Evolutionary conservation across 2,888 invertebrate species (phyloP).

Genomic region (Aporophyla nigra): DNA sequence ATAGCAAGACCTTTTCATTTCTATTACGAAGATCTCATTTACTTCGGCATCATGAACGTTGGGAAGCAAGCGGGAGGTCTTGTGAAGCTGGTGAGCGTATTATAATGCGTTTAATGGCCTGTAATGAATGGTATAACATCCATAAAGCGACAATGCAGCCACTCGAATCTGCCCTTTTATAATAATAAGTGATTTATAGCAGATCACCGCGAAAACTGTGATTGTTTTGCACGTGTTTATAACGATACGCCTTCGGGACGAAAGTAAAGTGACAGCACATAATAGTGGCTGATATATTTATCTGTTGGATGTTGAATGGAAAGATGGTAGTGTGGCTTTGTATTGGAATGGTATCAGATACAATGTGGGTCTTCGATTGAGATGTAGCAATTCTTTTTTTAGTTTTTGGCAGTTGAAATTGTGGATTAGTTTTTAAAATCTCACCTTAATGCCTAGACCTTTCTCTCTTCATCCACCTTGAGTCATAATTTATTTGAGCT

Average conservation of each 20-base stretch:
- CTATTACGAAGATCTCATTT: slow-evolving; percentile 73
- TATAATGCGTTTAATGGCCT: slow-evolving; percentile 90
- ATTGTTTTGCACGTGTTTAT: slow-evolving; percentile 89
- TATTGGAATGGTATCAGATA: slow-evolving; percentile 34
- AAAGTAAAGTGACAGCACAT: slow-evolving; percentile 65
- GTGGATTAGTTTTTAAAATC: neutral
- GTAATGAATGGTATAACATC: slow-evolving; percentile 91
- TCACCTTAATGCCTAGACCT: neutral
- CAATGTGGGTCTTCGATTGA: slow-evolving; percentile 58
- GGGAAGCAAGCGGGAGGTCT: slow-evolving; percentile 69
- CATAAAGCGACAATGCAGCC: slow-evolving; percentile 89
- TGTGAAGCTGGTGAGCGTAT: slow-evolving; percentile 76
- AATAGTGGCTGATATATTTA: slow-evolving; percentile 66
- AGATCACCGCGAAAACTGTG: slow-evolving; percentile 80
- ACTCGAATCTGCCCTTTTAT: slow-evolving; percentile 89
- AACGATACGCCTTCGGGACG: slow-evolving; percentile 77
- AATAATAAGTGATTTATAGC: slow-evolving; percentile 89
- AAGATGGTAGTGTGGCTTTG: slow-evolving; percentile 48
- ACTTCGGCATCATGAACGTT: slow-evolving; percentile 40
- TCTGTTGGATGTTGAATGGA: slow-evolving; percentile 72
- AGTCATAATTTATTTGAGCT: neutral
- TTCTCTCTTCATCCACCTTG: neutral
- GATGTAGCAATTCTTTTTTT: slow-evolving; percentile 24
- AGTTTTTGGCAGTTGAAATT: neutral
- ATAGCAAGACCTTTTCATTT: slow-evolving; percentile 74